Conservation (phyloP, 2,797 vertebrate genomes). For the Mormyrops boulengeri region DNA sequence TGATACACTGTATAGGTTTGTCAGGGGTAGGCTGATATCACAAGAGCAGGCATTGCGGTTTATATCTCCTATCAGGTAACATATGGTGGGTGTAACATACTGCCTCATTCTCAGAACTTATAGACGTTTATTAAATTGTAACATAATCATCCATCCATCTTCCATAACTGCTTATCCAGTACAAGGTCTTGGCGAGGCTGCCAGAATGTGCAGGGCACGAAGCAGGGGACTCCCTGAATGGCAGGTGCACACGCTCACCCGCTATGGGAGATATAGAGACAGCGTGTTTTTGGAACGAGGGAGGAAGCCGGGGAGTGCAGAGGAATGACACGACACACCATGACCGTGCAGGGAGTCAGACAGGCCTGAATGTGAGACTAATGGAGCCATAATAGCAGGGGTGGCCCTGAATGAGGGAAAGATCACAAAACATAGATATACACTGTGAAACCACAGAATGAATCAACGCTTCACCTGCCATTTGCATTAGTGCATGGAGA, state of each 20-base stretch:
- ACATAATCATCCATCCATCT: slow-evolving; percentile 1
- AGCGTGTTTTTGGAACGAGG: neutral
- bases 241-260: neutral
- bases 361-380: neutral
- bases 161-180: neutral
- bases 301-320: neutral
- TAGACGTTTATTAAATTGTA: neutral
- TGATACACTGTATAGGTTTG: neutral
- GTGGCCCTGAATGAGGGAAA: neutral
- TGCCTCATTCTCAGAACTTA: neutral
- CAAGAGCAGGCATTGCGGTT: neutral
- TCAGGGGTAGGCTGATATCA: neutral
- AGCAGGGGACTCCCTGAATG: neutral
- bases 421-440: neutral
- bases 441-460: neutral
- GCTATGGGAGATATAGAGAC: neutral
- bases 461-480: neutral
- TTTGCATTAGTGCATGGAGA: neutral
- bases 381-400: neutral
- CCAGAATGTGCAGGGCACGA: neutral
- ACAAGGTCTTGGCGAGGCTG: neutral
- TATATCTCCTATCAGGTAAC: neutral
- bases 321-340: neutral
- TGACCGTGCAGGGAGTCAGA: neutral
- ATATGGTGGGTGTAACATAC: neutral